These are phyloP conservation scores for Athene cunicularia DNA, from an alignment of 2,113 vertebrate genomes.

Conservation along the genomic window DNA sequence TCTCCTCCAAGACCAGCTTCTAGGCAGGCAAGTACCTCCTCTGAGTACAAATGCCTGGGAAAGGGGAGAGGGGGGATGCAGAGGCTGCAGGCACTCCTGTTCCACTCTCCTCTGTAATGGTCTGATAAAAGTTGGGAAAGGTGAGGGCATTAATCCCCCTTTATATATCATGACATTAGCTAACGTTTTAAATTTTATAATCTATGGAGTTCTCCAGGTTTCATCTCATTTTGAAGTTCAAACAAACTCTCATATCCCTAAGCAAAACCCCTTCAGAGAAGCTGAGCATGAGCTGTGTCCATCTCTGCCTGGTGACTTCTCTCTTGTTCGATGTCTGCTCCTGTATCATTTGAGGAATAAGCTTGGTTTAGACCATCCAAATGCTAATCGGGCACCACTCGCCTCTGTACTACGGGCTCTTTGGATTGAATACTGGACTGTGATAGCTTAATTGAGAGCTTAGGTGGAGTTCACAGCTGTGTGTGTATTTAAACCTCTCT, in stretches of 20 bases:
- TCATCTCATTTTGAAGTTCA: neutral
- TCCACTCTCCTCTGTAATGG: neutral
- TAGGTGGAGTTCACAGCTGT: neutral
- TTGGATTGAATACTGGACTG: neutral
- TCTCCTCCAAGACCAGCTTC: neutral
- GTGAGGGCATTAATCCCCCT: neutral
- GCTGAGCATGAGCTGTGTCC: neutral
- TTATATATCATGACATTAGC: neutral
- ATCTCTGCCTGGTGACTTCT: neutral
- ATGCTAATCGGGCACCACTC: rapidly evolving
- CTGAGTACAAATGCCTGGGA: neutral
- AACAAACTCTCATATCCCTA: neutral
- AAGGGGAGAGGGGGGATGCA: neutral
- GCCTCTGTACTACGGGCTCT: neutral
- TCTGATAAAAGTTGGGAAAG: neutral
- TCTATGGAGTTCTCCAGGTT: neutral
- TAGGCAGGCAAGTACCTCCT: neutral
- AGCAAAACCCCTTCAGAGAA: neutral
- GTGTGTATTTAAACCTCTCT: neutral
- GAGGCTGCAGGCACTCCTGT: neutral
- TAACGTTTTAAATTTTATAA: neutral
- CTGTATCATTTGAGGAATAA: neutral
- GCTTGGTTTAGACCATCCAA: neutral
- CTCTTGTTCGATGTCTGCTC: neutral
- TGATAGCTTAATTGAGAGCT: neutral